Conservation (phyloP, 2,113 vertebrate genomes). For the Protobothrops flavoviridis region DNA sequence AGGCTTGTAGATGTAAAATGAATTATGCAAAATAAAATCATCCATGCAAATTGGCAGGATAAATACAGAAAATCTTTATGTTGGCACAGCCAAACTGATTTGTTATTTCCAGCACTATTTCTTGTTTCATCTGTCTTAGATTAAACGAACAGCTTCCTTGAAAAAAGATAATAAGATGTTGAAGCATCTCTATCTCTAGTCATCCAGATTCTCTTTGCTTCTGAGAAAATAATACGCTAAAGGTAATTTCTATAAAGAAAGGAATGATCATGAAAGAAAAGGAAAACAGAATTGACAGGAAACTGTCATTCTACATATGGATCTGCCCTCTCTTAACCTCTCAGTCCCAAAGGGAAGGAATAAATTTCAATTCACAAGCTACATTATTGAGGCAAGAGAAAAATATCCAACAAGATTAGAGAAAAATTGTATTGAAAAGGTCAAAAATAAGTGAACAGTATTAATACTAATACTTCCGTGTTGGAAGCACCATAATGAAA, state of each 20-base stretch:
- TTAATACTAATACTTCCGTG: background rate
- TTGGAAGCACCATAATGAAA: no score
- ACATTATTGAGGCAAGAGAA: background rate
- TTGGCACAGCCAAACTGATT: background rate
- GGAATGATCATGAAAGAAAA: background rate
- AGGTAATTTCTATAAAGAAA: background rate
- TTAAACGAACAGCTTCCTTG: background rate
- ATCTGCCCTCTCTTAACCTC: background rate
- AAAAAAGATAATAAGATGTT: background rate
- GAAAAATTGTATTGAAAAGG: constrained; percentile 37
- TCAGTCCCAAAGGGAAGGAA: background rate
- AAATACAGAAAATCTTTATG: background rate
- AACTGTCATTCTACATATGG: background rate
- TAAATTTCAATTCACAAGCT: constrained; percentile 13
- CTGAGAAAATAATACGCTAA: background rate
- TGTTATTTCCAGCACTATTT: background rate
- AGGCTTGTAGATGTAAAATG: background rate
- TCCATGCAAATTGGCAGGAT: background rate
- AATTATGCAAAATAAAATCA: background rate
- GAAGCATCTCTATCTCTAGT: background rate
- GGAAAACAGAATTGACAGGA: background rate
- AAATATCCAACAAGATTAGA: constrained; percentile 10
- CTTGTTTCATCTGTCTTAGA: background rate
- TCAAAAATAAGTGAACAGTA: background rate
- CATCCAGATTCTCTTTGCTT: background rate